Base-by-base conservation (phyloP, 2,888 invertebrate species). In the Athalia cordata region DNA sequence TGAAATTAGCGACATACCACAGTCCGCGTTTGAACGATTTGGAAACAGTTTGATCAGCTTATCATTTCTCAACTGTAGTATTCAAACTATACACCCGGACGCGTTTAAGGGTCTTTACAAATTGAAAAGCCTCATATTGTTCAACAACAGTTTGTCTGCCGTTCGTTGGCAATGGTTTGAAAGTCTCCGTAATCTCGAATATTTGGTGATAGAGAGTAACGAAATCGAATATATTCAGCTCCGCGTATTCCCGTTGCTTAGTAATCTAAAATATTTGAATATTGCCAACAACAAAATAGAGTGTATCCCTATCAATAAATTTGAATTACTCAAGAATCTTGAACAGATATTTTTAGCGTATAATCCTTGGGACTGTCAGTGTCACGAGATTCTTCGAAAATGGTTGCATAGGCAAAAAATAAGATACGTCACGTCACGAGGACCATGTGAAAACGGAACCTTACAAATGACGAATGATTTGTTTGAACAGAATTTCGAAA, bases 81-180 rank as follows among this genome's bases (percentile, higher is more conserved):
- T 87, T 6, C 78, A 59, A 3, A 65, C 50, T 3, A 85, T 87
- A 65, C 86, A 87, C 66, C 80, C 76, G 5, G 84, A 80, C 11
- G 84, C 86, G 3, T 86, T 87, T 62, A 87, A 85, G 0, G 87
- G 87, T 6, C 81, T 87, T 45, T 82, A 86, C 29, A 85, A 84
- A 77, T 76, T 87, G 7, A 81, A 86, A 66, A 79, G 84, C 1
- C 78, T 87, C 2, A 79, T 82, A 3, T 61, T 87, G 5, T 78
- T 82, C 9, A 85, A 85, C 4, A 87, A 87, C 47, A 74, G 62
- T n/a, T 81, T 87, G 8, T 29, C 79, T 0, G 64, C 67, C 2
- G 70, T 86, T 8, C 79, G 79, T 0, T 80, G 80, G n/a, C 79
- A 81, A 45, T 87, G 86, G 86, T 87, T 87, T 75, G 65, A 81